Base-by-base conservation (phyloP, 2,888 invertebrate species). In the Dryococelus australis region DNA sequence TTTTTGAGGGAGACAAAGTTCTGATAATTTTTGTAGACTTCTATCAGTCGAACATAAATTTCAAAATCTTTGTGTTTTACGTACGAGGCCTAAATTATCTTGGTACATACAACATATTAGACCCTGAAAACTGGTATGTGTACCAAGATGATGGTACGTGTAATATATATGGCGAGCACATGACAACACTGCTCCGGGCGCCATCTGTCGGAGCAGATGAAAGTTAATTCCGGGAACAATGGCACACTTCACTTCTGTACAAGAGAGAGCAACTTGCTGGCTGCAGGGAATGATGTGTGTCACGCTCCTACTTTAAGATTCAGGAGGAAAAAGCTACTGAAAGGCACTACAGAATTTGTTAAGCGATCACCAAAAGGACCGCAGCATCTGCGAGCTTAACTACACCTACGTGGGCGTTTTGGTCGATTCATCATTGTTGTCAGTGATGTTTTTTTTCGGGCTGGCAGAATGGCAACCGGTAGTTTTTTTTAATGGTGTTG, bases 401-500 rank as follows among this genome's bases (percentile, higher is more conserved):
- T 65, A 24, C 65, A 20, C 16, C 65, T n/a, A 65, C 65, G 65
- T 65, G n/a, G 65, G 65, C 65, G 65, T 65, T 65, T 65, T 16
- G 65, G 3, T 65, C 65, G 65, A 24, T 65, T 65, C n/a, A 16
- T 51, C 12, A 51, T 2, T 51, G 65, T 65, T 65, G 47, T n/a
- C n/a, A n/a, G n/a, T n/a, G n/a, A n/a, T 47, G 16, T 65, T 24
- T 65, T 65, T 65, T 65, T 65, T 65, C 16, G 1, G 65, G 65
- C n/a, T 9, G n/a, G 24, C 24, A 3, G 65, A 53, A 87, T 87
- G 87, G 84, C 87, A 87, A 83, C 84, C 87, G 84, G 84, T 78
- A 26, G 84, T 81, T 28, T 81, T 51, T 86, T 81, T 24, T 83
- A 43, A 83, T 43, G 16, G 84, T 84, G 53, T n/a, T 84, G 26